Percentiles rank a stretch among this genome's conserved stretches.
Conservation (phyloP, 2,113 vertebrate genomes). For the Pluvialis apricaria region DNA sequence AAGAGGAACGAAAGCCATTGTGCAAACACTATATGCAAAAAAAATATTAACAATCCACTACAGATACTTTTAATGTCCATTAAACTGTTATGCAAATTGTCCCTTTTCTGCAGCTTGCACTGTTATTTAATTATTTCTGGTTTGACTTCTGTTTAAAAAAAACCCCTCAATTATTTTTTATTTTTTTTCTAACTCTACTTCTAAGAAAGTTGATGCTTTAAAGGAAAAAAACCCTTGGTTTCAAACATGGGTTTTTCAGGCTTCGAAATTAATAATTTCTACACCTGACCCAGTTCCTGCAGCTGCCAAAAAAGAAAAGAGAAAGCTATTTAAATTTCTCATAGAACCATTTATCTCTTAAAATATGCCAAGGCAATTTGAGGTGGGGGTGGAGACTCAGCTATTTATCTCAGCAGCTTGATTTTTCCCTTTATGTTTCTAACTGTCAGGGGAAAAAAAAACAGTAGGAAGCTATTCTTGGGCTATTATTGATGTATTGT, state of each 20-base stretch:
- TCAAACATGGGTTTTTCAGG: slow-evolving; percentile 69
- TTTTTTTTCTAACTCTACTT: slow-evolving; percentile 38
- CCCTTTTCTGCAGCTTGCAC: neutral
- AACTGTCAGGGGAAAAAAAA: slow-evolving; percentile 54
- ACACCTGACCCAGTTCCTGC: slow-evolving; percentile 76
- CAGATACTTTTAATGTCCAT: neutral
- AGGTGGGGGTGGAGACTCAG: slow-evolving; percentile 63
- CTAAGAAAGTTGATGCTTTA: slow-evolving; percentile 66
- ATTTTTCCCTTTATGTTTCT: slow-evolving; percentile 68
- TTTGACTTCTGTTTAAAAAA: neutral
- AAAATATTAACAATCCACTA: neutral
- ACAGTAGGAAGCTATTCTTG: slow-evolving; percentile 54
- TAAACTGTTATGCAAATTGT: neutral
- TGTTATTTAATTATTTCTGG: slow-evolving; percentile 16
- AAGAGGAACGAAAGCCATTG: neutral
- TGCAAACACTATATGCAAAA: neutral
- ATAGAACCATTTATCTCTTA: slow-evolving; percentile 71
- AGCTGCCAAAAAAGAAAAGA: slow-evolving; percentile 72
- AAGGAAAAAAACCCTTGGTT: slow-evolving; percentile 40
- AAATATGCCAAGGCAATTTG: slow-evolving; percentile 75
- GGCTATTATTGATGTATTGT: slow-evolving; percentile 52
- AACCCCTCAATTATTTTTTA: neutral
- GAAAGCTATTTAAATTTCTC: slow-evolving; percentile 73
- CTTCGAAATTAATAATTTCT: slow-evolving; percentile 77
- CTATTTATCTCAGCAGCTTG: slow-evolving; percentile 68